Evolutionary conservation across 2,113 vertebrate species (phyloP).

Genomic region (Chaetorhynchus papuensis): DNA sequence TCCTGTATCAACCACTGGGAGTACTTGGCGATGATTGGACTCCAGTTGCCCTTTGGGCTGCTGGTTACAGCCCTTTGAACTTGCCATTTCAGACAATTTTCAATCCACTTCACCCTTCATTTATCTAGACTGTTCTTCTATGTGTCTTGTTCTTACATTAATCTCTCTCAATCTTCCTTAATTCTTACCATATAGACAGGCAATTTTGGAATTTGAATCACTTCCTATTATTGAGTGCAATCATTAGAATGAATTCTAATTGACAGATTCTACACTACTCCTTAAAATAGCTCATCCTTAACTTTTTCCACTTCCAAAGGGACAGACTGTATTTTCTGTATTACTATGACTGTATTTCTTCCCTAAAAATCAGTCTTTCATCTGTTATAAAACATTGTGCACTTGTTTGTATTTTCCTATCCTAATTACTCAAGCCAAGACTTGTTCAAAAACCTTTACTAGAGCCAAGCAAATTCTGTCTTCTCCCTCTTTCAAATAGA

Average conservation of each 20-base stretch:
- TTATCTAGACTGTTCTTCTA: not conserved
- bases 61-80: not conserved
- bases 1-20: accelerated
- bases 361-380: not conserved
- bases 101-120: not conserved
- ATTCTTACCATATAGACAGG: not conserved
- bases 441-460: not conserved
- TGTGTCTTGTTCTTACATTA: not conserved
- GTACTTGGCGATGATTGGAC: not conserved
- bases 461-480: not conserved
- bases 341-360: not conserved
- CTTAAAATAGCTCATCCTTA: not conserved
- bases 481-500: not conserved
- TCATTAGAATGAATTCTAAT: not conserved
- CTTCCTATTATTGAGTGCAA: not conserved
- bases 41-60: not conserved
- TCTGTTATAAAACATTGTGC: not conserved
- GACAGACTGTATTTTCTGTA: not conserved
- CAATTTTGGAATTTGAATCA: not conserved
- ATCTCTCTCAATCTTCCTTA: not conserved
- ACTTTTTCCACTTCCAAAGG: not conserved
- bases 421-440: not conserved
- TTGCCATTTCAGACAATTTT: not conserved
- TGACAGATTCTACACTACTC: not conserved
- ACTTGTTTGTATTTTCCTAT: not conserved